Conservation (phyloP, 1,140 invertebrate species). For the Zophobas atratus region DNA sequence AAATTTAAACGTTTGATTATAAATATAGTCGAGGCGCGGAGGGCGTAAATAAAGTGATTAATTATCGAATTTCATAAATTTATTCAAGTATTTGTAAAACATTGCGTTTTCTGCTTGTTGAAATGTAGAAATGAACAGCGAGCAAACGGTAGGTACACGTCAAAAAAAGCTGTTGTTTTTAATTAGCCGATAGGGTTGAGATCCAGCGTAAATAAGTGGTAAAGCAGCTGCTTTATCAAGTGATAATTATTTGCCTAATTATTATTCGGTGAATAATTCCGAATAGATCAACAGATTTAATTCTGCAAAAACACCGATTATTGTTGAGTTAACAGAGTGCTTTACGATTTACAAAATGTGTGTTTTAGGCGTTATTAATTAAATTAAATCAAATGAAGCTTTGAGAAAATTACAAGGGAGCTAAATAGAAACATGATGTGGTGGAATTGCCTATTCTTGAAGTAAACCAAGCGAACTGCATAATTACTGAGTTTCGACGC, state of each 20-base stretch:
- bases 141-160: too few relatives aligned
- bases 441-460: constrained; percentile 45
- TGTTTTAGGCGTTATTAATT: constrained; percentile 46
- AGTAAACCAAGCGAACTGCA: constrained; percentile 46
- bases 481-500: constrained; percentile 34
- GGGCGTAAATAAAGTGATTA: too few relatives aligned
- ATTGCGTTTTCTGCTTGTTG: too few relatives aligned
- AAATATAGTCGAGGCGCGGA: too few relatives aligned
- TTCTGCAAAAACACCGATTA: constrained; percentile 45
- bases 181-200: background rate
- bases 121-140: too few relatives aligned
- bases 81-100: too few relatives aligned
- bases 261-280: constrained; percentile 23
- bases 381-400: constrained; percentile 48
- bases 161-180: too few relatives aligned
- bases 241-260: constrained; percentile 30
- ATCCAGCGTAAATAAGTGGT: constrained; percentile 31
- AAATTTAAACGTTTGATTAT: too few relatives aligned
- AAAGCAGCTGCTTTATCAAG: constrained; percentile 18
- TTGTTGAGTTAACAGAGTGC: constrained; percentile 42
- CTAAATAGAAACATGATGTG: constrained; percentile 47
- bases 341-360: constrained; percentile 48
- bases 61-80: too few relatives aligned
- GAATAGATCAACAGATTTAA: constrained; percentile 43
- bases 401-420: constrained; percentile 42